Evolutionary conservation across 2,888 invertebrate genomes (phyloP).

Genomic region (Parnassius smintheus): DNA sequence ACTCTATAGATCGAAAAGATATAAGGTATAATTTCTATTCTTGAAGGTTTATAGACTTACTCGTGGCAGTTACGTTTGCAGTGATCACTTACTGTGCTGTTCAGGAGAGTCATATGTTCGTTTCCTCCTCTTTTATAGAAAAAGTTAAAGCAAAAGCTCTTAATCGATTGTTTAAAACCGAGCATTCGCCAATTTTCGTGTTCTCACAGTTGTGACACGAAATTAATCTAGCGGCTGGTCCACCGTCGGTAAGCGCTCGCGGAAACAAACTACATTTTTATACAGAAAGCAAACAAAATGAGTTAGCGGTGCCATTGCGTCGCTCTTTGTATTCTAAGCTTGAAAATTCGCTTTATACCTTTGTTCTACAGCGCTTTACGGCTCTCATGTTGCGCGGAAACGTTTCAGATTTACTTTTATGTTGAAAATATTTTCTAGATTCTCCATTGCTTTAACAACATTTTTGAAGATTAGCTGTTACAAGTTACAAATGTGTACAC

Average conservation of each 20-base stretch:
- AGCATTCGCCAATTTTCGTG: constrained; percentile 47
- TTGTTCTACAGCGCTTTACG: constrained; percentile 75
- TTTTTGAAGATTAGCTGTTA: constrained; percentile 33
- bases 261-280: constrained; percentile 74
- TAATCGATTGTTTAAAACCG: constrained; percentile 47
- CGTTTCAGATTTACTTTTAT: constrained; percentile 61
- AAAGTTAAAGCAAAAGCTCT: constrained; percentile 35
- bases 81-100: too few species aligned
- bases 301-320: constrained; percentile 68
- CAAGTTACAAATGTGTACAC: constrained; percentile 3
- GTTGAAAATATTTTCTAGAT: constrained; percentile 48
- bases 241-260: constrained; percentile 57
- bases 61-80: too few species aligned
- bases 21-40: too few species aligned
- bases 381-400: constrained; percentile 65
- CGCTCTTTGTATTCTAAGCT: constrained; percentile 69
- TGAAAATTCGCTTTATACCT: constrained; percentile 77
- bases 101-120: too few species aligned
- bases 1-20: too few species aligned
- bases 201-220: constrained; percentile 50
- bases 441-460: constrained; percentile 45
- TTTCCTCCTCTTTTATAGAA: too few species aligned
- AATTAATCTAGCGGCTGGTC: constrained; percentile 33
- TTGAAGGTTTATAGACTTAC: too few species aligned
- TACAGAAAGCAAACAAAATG: constrained; percentile 69